Base-by-base conservation (phyloP, 2,797 vertebrate genomes). In the Schizopygopsis pylzovi region DNA sequence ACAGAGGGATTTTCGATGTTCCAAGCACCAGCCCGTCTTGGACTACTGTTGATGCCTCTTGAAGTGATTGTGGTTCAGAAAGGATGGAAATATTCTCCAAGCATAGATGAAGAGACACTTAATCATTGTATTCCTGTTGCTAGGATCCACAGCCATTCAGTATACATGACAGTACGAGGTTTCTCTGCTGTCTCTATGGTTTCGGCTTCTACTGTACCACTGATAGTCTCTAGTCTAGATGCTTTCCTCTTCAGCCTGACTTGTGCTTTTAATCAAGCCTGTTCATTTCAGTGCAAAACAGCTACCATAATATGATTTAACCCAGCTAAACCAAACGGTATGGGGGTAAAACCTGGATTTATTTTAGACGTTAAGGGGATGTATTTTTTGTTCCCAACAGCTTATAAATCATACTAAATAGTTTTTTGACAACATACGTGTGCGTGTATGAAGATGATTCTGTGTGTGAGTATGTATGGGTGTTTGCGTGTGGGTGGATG, bases 121-220 rank as follows among this genome's bases (percentile, higher is more conserved):
- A 43, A 80, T 78, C 25, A 28, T 70, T 56, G n/a, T 72, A 47
- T 79, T 75, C 86, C 87, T 90, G 90, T 92, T 93, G 90, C 88
- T 90, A 92, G 90, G 88, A 87, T 75, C 90, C 87, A 90, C 92
- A 84, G 72, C 87, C 92, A 87, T 83, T 93, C 86, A 86, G 75
- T 15, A 28, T 87, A 90, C 89, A 87, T 83, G 88, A 86, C 91
- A 88, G 90, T 90, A 84, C 84, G 86, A 92, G 90, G 87, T 88
- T 89, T 33, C 52, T 43, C 37, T 61, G 22, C 41, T 79, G 78
- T 79, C 78, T 33, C 78, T 47, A 47, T 80, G 78, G 59, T 80
- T 80, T 45, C 16, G 11, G 41, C 16, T 45, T 65, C 12, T 79
- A 80, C 41, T 63, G 78, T 45, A 79, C 13, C 12, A 78, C 76